Evolutionary conservation across 1,140 invertebrate genomes (phyloP).

Genomic region (Meloidogyne hapla): DNA sequence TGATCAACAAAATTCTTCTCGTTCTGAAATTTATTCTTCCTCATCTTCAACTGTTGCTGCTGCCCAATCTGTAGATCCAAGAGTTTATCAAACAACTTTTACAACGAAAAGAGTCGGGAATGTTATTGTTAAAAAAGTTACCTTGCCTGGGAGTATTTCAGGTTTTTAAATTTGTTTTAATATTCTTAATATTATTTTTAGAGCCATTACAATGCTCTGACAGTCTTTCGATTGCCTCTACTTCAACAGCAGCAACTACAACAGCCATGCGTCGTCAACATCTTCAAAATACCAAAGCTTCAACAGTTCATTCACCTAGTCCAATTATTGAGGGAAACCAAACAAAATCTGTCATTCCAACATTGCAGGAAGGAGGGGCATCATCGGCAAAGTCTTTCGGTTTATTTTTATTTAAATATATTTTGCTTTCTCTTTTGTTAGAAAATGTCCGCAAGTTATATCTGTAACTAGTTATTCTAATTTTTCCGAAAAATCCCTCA

Average conservation of each 20-base stretch:
- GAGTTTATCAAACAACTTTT: conserved; percentile 58
- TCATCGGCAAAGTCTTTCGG: conserved; percentile 18
- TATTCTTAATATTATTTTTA: not conserved
- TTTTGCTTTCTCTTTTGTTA: no score
- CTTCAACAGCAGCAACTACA: not conserved
- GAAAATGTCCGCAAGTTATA: not conserved
- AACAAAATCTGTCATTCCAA: not conserved
- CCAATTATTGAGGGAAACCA: not conserved
- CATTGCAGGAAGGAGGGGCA: not conserved
- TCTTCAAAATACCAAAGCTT: conserved; percentile 28
- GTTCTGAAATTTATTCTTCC: conserved; percentile 43
- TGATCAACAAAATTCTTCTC: conserved; percentile 62
- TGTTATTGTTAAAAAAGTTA: conserved; percentile 55
- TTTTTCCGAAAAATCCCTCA: no score
- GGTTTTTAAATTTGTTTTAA: not conserved
- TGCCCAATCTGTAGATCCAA: conserved; percentile 32
- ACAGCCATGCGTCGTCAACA: not conserved
- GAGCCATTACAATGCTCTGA: not conserved
- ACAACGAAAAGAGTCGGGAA: conserved; percentile 59
- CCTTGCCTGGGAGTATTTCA: conserved; percentile 26
- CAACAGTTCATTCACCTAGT: not conserved
- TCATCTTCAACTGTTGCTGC: conserved; percentile 26
- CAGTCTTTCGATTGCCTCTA: not conserved
- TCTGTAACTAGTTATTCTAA: no score
- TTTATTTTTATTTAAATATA: not conserved